Evolutionary conservation across 2,888 invertebrate species (phyloP), one percentile per base, ranked within the genome.

Genomic region (Argyresthia goedartella): DNA sequence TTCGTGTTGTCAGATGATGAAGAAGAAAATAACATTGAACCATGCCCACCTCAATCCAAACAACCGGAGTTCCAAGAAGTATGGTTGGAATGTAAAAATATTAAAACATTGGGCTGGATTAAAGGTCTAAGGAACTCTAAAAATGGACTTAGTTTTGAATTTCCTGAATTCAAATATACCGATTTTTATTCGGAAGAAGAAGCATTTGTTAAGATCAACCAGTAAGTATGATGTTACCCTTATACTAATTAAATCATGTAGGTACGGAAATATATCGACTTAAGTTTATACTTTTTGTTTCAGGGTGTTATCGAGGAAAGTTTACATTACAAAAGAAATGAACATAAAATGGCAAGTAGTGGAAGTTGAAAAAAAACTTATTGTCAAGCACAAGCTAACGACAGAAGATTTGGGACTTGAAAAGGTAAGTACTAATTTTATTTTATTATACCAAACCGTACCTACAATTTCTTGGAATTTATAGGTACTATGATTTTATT

Each of bases 91-190:
- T 73, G 78, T 57, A 66, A 56, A 56, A 76, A 71, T 60, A 60
- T 76, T 51, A 53, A 64, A 41, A 64, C 63, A 14, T 57, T 82
- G 42, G 84, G 81, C 10, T 78, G 71, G 67, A 69, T 85, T 54
- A 56, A 58, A 41, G 85, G 70, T 42, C 66, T 60, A 61, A 64
- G 52, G 52, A 70, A 71, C 57, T 50, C 50, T 13, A 52, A 62
- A 52, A 62, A 64, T 41, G 55, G 64, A 52, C 49, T 82, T 47
- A 76, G 76, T 62, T 79, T 81, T 56, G 68, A 74, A 60, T 76
- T 82, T 55, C 81, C 84, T 25, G 80, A 77, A 52, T 78, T 74
- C 60, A 68, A 73, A 51, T 69, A 57, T 56, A 72, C 75, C 0
- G 64, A 70, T 6, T 81, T 69, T 69, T 81, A 76, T 57, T 15